Base-by-base conservation (phyloP, 2,888 invertebrate species). In the Dryocosmus kuriphilus region DNA sequence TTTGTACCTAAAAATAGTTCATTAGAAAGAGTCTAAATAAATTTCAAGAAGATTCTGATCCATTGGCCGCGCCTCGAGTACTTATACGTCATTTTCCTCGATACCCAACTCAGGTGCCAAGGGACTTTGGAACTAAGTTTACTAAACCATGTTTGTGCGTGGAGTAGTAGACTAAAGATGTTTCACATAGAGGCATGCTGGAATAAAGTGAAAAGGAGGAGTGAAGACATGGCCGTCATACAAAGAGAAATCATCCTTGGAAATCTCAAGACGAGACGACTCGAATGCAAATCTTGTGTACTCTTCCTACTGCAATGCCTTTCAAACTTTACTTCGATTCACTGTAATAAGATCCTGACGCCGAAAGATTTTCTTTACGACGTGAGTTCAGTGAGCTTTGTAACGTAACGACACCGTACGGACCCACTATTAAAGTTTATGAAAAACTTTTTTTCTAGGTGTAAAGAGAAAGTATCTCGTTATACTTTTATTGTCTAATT, bases 271-370 rank as follows among this genome's bases (percentile, higher is more conserved):
- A 7, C 46, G 46, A 46, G 19, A 46, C 19, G 46, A 46, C 46
- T n/a, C n/a, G 46, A 46, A 46, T 46, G 46, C 19, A 46, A 46
- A 46, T 46, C 19, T 7, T 46, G 19, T 77, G 77, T 76, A 46
- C 19, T 46, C 6, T 46, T 46, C 46, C 19, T 1, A 19, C 46
- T 6, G 19, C 46, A 46, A 46, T 46, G 19, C 19, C 46, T 19
- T 5, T 46, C 46, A 19, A 46, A 46, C 46, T 46, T 46, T 46
- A 19, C 46, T 46, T 46, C 19, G 19, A 6, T 19, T 46, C 46
- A 3, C 38, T 46, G 19, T 46, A 46, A 46, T 19, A 46, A 19
- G 5, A 46, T 46, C 19, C 19, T 46, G 46, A 46, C 11, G 6
- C 6, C 19, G 46, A 19, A 41, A 41, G 14, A 4, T 16, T 16